Base-by-base conservation (phyloP, 2,888 invertebrate genomes). In the Aporophyla lueneburgensis region DNA sequence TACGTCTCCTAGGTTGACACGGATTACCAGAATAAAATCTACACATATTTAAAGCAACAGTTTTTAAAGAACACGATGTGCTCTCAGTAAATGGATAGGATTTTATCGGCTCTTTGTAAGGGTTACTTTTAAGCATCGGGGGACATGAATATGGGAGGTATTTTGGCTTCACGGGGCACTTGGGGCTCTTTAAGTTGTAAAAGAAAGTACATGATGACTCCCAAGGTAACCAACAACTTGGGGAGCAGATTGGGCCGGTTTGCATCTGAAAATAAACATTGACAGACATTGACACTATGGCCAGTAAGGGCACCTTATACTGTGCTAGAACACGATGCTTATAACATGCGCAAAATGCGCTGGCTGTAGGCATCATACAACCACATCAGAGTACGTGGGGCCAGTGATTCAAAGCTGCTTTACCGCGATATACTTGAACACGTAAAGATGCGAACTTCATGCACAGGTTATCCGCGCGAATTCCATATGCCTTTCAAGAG, bases 221-320 rank as follows among this genome's bases (percentile, higher is more conserved):
- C 54, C 49, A 54, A 19, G 54, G 54, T 14, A 63, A 40, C 14
- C 19, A 24, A 21, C 10, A 14, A 40, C 1, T 19, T 24, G 61
- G 46, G n/a, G 16, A 16, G 53, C 33, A 40, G 58, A 58, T 24
- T 24, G 27, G 21, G 27, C 21, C 14, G 43, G 14, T 67, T 40
- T 16, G 46, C n/a, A 72, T 27, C 83, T 83, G 66, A 59, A 71
- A 83, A 80, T n/a, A 61, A 62, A 63, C 19, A 33, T 33, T 33
- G 33, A 33, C 33, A 24, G 5, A 62, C 16, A n/a, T n/a, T 54
- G 69, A 59, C 10, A n/a, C 16, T 62, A 21, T 14, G 40, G 33
- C 14, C 14, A 14, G 12, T 14, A 40, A 12, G 12, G 6, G 14
- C 21, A 46, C 21, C 12, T 27, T 65, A 46, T 12, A 46, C 43